Base-by-base conservation (phyloP, 2,888 invertebrate genomes). In the Pandemis corylana region DNA sequence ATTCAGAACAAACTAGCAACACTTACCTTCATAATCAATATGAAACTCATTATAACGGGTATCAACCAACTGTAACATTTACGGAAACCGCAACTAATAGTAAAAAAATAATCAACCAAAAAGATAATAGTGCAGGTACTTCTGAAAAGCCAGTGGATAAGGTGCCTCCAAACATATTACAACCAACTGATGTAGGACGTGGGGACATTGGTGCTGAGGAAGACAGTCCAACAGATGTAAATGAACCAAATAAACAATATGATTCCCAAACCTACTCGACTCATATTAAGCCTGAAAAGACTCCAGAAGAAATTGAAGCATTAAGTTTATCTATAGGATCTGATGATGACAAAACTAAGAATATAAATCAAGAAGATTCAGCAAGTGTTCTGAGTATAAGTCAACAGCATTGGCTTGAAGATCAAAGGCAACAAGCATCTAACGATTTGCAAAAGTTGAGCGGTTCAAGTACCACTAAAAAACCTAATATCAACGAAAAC, bases 171-270 rank as follows among this genome's bases (percentile, higher is more conserved):
- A 62, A 64, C 53, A 64, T 51, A 69, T 72, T 62, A 59, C 68
- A 71, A 61, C 77, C 82, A 36, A 70, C 70, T 9, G 82, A 88
- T 77, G 61, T 81, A 73, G 87, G 87, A 0, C 84, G 88, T 12
- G 89, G 89, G 36, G 89, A 89, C 75, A 88, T 89, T 75, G 85
- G 83, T 20, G 78, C 83, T 68, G 87, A 88, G 74, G 85, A 85
- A 44, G 75, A 70, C 15, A 59, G 69, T 46, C 67, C 71, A 15
- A 46, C 49, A 66, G 76, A 76, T 28, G 9, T 36, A 42, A 51
- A 56, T 62, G 76, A 66, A 46, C 74, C 72, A 51, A 71, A 78
- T 63, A 77, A 53, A 61, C 51, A 72, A 64, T 53, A 73, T 13
- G 56, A 9, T 41, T 75, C 76, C 53, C 71, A 74, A 61, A 65